Base-by-base conservation (phyloP, 1,140 invertebrate species). In the Ceratina japonica region DNA sequence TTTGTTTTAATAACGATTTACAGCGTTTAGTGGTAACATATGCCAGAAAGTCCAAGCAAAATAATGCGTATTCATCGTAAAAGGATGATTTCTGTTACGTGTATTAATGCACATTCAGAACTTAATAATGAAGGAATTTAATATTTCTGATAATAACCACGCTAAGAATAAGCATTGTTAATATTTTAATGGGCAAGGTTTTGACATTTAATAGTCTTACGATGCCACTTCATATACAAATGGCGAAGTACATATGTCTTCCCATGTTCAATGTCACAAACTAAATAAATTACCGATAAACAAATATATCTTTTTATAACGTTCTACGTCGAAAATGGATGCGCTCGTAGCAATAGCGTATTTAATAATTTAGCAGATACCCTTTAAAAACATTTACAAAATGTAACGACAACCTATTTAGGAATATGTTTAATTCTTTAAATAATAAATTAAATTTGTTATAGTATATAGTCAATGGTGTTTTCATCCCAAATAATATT, bases 281-380 rank as follows among this genome's bases (percentile, higher is more conserved):
- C 44, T 56, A 69, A 83, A 70, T 71, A 72, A 85, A 85, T 54
- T 63, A 37, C 59, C 72, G 52, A 44, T 82, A 86, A 59, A 81
- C 77, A 75, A 78, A 85, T 72, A 85, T 86, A 85, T 86, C 80
- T 86, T 85, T 85, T 85, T 86, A 85, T 85, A 85, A 86, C 73
- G 63, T 58, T 65, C 61, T 82, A 71, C 75, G 82, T 78, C 73
- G 75, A 66, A 83, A 65, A 66, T 66, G 68, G 54, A 78, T 75
- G 65, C 72, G 75, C 62, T 81, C 56, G 59, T 86, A 86, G 76
- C 27, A 68, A 37, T 73, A 63, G 82, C 58, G 64, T 84, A 80
- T 75, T 70, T 74, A 68, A 79, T 62, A 74, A 77, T 52, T 76
- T 73, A 79, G 80, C 56, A 58, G 62, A 73, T 59, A 79, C 56